Percentiles rank a stretch among this genome's conserved stretches.
Conservation (phyloP, 2,113 vertebrate genomes). For the Gymnogyps californianus region DNA sequence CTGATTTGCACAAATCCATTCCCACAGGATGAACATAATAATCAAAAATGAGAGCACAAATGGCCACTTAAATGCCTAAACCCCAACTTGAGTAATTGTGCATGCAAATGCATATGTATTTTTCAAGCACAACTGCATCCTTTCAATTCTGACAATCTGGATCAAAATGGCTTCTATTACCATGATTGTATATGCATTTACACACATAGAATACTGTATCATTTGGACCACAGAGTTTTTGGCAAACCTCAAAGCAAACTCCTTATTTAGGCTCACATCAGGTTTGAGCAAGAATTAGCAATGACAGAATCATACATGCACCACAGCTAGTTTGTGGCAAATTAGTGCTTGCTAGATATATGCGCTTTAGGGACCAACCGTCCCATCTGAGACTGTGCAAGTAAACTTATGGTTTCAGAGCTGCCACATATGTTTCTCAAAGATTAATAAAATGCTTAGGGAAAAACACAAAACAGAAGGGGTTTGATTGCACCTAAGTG, state of each 20-base stretch:
- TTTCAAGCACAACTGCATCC: conserved; percentile 27
- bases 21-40: background rate
- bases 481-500: background rate
- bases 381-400: background rate
- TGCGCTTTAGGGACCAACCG: background rate
- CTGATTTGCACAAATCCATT: conserved; percentile 19
- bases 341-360: background rate
- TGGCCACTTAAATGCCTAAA: conserved; percentile 10
- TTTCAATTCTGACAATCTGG: conserved; percentile 17
- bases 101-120: background rate
- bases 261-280: background rate
- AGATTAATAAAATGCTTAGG: background rate
- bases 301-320: background rate
- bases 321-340: background rate
- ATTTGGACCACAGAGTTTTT: background rate
- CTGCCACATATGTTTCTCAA: background rate
- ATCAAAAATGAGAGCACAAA: conserved; percentile 19
- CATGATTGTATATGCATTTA: background rate
- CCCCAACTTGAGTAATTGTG: background rate
- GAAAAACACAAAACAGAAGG: background rate
- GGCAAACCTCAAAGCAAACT: background rate
- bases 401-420: background rate
- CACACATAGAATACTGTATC: background rate
- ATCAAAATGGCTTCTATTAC: background rate
- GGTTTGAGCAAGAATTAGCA: background rate